Evolutionary conservation across 2,888 invertebrate genomes (phyloP).

Genomic region (Xestoiulus laeticollis): DNA sequence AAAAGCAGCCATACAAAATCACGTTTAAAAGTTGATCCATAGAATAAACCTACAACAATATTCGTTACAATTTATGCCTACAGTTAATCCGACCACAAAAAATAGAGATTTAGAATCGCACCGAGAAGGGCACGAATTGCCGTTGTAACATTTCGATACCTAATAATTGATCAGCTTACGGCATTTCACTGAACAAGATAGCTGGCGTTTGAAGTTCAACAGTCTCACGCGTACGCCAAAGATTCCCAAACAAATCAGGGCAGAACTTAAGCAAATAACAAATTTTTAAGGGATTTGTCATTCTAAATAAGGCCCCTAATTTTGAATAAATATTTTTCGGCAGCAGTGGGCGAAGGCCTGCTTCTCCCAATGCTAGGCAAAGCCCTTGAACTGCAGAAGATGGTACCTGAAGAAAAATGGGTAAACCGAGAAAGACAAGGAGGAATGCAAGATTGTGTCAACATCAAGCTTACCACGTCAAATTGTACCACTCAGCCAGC

Average conservation of each 20-base stretch:
- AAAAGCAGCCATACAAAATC: neutral
- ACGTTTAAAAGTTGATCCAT: neutral
- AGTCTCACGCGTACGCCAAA: neutral
- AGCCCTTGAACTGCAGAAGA: neutral
- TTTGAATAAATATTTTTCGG: neutral
- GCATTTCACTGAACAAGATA: neutral
- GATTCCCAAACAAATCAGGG: neutral
- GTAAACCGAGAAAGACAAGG: too few relatives aligned
- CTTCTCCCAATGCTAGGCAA: neutral
- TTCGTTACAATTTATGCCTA: neutral
- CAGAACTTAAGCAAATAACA: neutral
- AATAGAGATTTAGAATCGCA: neutral
- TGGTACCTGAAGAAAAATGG: too few relatives aligned
- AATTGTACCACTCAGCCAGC: too few relatives aligned
- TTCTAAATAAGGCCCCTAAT: slow-evolving; percentile 14
- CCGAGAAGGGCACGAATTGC: neutral
- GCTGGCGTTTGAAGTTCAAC: neutral
- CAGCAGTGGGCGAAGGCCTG: slow-evolving; percentile 20
- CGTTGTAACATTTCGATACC: neutral
- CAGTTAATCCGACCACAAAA: neutral
- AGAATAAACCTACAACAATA: neutral
- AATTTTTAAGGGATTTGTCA: neutral
- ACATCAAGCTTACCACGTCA: too few relatives aligned
- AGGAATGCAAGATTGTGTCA: too few relatives aligned
- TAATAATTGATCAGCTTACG: neutral